Percentiles rank a stretch among this genome's conserved stretches.
Evolutionary conservation across 2,113 vertebrate genomes (phyloP).

Genomic region (Nannospalax galili): DNA sequence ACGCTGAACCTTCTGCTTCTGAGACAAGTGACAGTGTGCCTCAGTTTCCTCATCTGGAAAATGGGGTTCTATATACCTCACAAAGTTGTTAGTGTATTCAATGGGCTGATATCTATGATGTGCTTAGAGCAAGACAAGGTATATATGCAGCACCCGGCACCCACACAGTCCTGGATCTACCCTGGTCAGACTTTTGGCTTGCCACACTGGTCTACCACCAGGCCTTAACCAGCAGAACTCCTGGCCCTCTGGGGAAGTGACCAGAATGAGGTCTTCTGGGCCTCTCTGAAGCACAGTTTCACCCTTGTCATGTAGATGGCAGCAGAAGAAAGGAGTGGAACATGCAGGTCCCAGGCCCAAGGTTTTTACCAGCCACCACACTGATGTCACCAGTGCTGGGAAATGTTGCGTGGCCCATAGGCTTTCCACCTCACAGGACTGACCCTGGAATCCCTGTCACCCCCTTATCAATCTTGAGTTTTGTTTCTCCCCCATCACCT

Average conservation of each 20-base stretch:
- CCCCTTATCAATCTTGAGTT: background rate
- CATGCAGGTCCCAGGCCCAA: slow-evolving; percentile 1
- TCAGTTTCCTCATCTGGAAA: slow-evolving; percentile 8
- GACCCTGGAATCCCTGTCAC: background rate
- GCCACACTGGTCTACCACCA: background rate
- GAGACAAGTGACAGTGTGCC: background rate
- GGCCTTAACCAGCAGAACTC: background rate
- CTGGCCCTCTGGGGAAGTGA: background rate
- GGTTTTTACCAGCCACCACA: background rate
- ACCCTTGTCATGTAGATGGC: slow-evolving; percentile 28
- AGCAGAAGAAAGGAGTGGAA: slow-evolving; percentile 51
- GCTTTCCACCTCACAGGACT: background rate
- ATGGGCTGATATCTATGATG: background rate
- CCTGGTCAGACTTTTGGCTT: background rate
- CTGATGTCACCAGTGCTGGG: background rate
- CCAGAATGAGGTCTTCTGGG: background rate
- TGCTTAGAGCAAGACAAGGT: background rate
- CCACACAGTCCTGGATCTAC: background rate
- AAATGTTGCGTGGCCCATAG: background rate
- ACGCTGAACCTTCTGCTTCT: background rate
- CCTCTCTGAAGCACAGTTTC: background rate
- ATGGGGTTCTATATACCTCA: background rate
- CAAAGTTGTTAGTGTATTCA: background rate
- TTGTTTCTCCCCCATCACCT: background rate
- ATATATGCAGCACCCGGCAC: background rate